Evolutionary conservation across 2,888 invertebrate species (phyloP).

Genomic region (Himalopsyche japonica): DNA sequence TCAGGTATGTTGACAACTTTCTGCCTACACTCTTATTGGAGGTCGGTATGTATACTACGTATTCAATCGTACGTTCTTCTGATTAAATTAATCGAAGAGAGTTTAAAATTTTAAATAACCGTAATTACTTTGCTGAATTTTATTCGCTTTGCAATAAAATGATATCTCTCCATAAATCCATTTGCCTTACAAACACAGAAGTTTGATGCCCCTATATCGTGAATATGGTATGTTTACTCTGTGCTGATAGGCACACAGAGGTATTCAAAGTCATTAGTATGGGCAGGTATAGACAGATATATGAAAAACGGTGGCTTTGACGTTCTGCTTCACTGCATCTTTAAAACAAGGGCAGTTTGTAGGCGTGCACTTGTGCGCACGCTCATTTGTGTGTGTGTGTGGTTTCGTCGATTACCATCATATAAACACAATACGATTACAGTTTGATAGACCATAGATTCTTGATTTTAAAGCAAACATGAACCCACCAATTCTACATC

Average conservation of each 20-base stretch:
- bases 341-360: conserved; percentile 8
- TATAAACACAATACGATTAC: neutral
- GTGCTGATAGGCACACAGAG: neutral
- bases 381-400: neutral
- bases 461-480: no score
- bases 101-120: no score
- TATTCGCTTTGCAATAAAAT: no score
- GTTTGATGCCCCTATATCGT: no score
- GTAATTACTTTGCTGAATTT: no score
- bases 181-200: no score
- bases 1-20: neutral
- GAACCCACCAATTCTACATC: no score
- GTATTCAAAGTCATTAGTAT: conserved; percentile 13
- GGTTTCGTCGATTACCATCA: neutral
- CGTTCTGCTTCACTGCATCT: conserved; percentile 20
- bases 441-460: neutral
- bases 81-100: no score
- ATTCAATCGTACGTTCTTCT: neutral
- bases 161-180: no score
- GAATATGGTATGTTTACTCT: neutral
- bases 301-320: conserved; percentile 5
- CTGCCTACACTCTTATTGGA: neutral
- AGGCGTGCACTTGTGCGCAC: neutral
- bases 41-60: neutral
- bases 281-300: conserved; percentile 11